phyloP scores from a whole-genome alignment of 1,140 invertebrate genomes.

The Neoseiulus cucumeris region DNA sequence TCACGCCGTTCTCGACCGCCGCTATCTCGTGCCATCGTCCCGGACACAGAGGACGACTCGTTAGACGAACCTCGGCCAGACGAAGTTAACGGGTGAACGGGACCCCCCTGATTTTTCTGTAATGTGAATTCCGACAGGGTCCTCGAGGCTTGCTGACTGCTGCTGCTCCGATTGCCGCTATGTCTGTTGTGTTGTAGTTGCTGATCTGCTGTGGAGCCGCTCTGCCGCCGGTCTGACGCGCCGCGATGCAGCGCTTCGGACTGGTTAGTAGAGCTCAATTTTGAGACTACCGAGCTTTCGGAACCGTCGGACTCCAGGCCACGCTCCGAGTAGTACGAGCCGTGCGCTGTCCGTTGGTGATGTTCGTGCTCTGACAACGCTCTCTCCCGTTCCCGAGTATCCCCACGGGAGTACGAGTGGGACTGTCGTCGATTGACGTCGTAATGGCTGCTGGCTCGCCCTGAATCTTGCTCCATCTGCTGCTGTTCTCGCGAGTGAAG shows the following conservation, averaged over 20 bases:
- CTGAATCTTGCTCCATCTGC: not conserved
- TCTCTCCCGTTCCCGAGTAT: not conserved
- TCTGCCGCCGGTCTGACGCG: slow-evolving; percentile 9
- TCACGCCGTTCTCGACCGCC: not conserved
- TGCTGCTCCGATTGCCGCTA: not conserved
- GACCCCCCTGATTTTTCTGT: not conserved
- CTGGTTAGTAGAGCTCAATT: slow-evolving; percentile 19
- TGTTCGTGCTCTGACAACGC: slow-evolving; percentile 8
- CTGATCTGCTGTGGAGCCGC: not conserved
- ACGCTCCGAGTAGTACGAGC: not conserved
- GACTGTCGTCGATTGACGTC: not conserved
- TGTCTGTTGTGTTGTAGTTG: not conserved
- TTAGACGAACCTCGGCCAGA: slow-evolving; percentile 12
- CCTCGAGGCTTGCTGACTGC: slow-evolving; percentile 2
- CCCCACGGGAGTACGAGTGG: not conserved
- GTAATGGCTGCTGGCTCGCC: not conserved
- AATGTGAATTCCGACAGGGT: slow-evolving; percentile 6
- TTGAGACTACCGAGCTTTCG: slow-evolving; percentile 20
- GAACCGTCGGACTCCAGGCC: slow-evolving; percentile 19
- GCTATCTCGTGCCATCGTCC: slow-evolving; percentile 2
- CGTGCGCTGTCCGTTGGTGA: not conserved
- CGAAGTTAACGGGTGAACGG: slow-evolving; percentile 9
- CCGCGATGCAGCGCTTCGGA: slow-evolving; percentile 15
- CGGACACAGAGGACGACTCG: not conserved
- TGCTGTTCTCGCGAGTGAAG: not conserved